phyloP scores from a whole-genome alignment of 2,888 invertebrate species.

The Sarcophaga carnaria region DNA sequence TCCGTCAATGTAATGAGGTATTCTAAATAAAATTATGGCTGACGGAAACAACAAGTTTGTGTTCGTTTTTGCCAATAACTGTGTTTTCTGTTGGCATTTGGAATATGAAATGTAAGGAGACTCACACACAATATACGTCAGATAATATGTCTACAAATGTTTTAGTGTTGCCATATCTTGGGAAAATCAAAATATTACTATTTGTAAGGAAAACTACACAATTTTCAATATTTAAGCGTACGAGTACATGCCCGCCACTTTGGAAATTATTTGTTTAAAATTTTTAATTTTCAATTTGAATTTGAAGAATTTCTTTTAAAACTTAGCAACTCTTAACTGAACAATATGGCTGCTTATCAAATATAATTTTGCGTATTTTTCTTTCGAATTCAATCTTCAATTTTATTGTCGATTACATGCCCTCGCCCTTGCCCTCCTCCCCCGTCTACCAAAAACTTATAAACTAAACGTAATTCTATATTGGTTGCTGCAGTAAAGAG shows the following conservation, averaged over 20 bases:
- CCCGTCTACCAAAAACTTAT: conserved; percentile 1
- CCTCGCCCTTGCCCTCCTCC: not conserved
- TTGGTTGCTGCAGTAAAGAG: conserved; percentile 31
- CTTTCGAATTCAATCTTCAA: not conserved
- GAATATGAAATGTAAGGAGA: conserved; percentile 11
- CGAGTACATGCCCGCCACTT: too few relatives aligned
- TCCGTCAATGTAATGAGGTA: conserved; percentile 45
- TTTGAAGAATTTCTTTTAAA: too few relatives aligned
- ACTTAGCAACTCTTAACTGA: not conserved
- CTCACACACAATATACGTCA: not conserved
- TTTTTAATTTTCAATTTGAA: not conserved
- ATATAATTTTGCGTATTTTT: conserved; percentile 6
- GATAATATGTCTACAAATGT: not conserved
- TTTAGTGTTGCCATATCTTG: not conserved
- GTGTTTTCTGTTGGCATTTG: conserved; percentile 21
- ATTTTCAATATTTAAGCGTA: too few relatives aligned
- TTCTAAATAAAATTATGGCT: conserved; percentile 59
- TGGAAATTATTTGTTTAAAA: too few relatives aligned
- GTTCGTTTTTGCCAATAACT: not conserved
- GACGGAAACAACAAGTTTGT: conserved; percentile 49
- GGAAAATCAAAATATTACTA: too few relatives aligned
- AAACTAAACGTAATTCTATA: conserved; percentile 46
- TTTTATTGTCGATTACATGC: conserved; percentile 38
- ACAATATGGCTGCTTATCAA: conserved; percentile 36
- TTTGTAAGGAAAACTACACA: too few relatives aligned